A percentile compares a stretch with the other conserved stretches of the same genome.
Evolutionary conservation across 2,797 vertebrate genomes (phyloP).

Genomic region (Sylvia borin): DNA sequence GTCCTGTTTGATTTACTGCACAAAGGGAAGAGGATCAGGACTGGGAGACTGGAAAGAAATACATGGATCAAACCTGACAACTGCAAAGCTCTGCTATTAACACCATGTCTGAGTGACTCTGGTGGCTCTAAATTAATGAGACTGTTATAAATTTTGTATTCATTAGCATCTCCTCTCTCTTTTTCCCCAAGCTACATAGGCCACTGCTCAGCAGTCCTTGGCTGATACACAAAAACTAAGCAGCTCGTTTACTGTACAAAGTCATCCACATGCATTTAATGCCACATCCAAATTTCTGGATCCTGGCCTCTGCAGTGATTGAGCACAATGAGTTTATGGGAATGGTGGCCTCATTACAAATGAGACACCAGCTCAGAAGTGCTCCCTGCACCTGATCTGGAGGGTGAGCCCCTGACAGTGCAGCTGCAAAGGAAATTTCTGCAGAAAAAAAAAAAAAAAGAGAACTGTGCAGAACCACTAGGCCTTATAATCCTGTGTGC

Average conservation of each 20-base stretch:
- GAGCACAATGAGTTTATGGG: background rate
- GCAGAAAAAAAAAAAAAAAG: background rate
- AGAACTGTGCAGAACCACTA: background rate
- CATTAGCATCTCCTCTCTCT: background rate
- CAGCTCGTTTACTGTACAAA: background rate
- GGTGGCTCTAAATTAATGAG: background rate
- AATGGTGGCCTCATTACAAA: background rate
- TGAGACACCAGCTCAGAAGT: background rate
- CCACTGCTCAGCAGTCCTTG: background rate
- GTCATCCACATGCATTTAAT: background rate
- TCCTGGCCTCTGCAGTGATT: background rate
- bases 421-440: background rate
- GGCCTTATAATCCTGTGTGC: background rate
- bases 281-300: background rate
- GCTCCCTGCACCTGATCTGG: background rate
- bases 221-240: background rate
- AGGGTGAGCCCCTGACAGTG: background rate
- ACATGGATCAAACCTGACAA: background rate
- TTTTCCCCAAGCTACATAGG: background rate
- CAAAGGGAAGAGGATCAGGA: background rate
- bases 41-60: background rate
- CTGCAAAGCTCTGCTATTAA: background rate
- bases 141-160: background rate
- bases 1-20: constrained; percentile 4
- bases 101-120: background rate